Base-by-base conservation (phyloP, 1,140 invertebrate genomes). In the Caerostris darwini region DNA sequence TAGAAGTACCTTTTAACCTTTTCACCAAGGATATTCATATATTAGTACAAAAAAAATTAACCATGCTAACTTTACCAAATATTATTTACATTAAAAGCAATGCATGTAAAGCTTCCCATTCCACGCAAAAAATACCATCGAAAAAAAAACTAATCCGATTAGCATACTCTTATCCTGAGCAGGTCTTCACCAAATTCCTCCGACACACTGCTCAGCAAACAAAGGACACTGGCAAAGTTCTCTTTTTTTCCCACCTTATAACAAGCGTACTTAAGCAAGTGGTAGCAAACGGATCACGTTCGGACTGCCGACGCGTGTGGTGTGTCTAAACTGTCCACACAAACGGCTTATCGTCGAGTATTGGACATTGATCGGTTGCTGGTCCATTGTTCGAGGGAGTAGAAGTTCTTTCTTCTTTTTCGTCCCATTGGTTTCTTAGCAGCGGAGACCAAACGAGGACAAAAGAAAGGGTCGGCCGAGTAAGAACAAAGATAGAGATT, bases 321-420 rank as follows among this genome's bases (percentile, higher is more conserved):
- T 57, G 88, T 90, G 88, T 90, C 88, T 59, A 90, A 90, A 90
- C 67, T 90, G 88, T 90, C 88, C 88, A 69, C 10, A n/a, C 88
- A 50, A 90, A 17, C 17, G 88, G 67, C 67, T 90, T 90, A 90
- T 90, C 67, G 54, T 19, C 3, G 58, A 77, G 88, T 57, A 57
- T 77, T 77, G 88, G 67, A 90, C 67, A 90, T 90, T 90, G 88
- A 90, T 90, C 88, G 54, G 67, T 54, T 58, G 67, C 67, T n/a
- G 64, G 67, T 19, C 67, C 17, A 77, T 90, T 90, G 67, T 90
- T 90, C 34, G 64, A 34, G 61, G 61, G 12, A 67, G 61, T n/a
- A 12, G 19, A 5, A 50, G 4, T 77, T 77, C 34, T 77, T 34
- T 77, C 34, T 77, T 50, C n/a, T n/a, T 50, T 54, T 3, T 19